Conservation (phyloP, 2,888 invertebrate genomes). For the Pristionchus entomophagus region DNA sequence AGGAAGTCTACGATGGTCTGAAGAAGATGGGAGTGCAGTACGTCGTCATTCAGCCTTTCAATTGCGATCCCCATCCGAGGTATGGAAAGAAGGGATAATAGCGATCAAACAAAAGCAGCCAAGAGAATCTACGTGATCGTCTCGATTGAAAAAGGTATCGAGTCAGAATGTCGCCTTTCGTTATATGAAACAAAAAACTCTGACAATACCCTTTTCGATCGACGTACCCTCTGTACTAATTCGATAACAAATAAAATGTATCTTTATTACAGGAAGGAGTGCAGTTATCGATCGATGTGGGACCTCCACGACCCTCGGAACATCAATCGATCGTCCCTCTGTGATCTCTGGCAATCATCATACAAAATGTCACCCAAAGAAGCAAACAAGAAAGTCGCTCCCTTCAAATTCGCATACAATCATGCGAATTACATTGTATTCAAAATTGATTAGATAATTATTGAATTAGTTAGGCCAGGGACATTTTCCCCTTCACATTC, state of each 20-base stretch:
- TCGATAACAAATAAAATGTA: not conserved
- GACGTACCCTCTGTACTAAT: not conserved
- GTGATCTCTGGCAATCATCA: conserved; percentile 64
- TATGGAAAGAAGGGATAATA: conserved; percentile 16
- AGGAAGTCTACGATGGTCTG: conserved; percentile 83
- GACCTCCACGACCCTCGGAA: conserved; percentile 81
- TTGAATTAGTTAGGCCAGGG: not conserved
- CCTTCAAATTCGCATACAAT: conserved; percentile 66
- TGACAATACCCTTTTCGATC: too few species aligned
- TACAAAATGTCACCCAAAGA: conserved; percentile 53
- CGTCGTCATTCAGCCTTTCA: conserved; percentile 84
- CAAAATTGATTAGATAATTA: not conserved
- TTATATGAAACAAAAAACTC: too few species aligned
- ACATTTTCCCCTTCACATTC: conserved; percentile 18
- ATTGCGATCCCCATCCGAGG: conserved; percentile 76
- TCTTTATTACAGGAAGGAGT: conserved; percentile 80
- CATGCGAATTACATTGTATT: conserved; percentile 59
- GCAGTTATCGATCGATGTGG: conserved; percentile 84
- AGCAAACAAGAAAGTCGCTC: conserved; percentile 53
- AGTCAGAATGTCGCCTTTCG: too few species aligned
- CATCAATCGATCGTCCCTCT: conserved; percentile 60
- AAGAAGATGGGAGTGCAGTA: conserved; percentile 84
- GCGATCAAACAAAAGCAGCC: too few species aligned
- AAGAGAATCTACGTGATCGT: too few species aligned
- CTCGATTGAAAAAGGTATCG: too few species aligned